Evolutionary conservation across 2,888 invertebrate genomes (phyloP).

Genomic region (Hirtodrosophila cameraria): DNA sequence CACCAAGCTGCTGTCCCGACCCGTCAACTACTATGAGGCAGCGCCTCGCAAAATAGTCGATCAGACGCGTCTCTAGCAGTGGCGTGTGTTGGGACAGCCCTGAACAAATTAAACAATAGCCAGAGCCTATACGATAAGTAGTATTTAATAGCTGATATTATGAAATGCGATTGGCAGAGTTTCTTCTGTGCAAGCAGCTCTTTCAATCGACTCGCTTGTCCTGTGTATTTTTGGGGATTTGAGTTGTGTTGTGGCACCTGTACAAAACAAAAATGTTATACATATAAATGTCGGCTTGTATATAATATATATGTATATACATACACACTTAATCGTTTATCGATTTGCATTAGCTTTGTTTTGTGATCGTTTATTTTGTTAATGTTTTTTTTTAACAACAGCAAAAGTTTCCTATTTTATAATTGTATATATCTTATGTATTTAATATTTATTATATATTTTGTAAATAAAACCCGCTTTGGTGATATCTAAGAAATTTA

Average conservation of each 20-base stretch:
- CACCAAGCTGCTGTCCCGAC: conserved; percentile 83
- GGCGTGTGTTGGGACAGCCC: conserved; percentile 38
- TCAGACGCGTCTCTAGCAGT: conserved; percentile 75
- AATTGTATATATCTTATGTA: conserved; percentile 39
- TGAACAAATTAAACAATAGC: conserved; percentile 62
- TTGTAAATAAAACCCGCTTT: conserved; percentile 63
- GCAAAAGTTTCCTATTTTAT: conserved; percentile 12
- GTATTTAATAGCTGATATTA: conserved; percentile 43
- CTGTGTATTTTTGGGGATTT: too few species aligned
- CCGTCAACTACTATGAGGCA: conserved; percentile 82
- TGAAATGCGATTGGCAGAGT: conserved; percentile 5
- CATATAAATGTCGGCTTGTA: conserved; percentile 29
- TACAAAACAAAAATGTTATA: conserved; percentile 36
- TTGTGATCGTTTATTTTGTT: conserved; percentile 43
- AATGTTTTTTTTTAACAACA: too few species aligned
- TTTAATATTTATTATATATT: conserved; percentile 45
- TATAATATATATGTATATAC: conserved; percentile 3
- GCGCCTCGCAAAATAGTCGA: conserved; percentile 65
- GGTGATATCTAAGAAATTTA: conserved; percentile 38
- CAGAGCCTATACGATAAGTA: conserved; percentile 28
- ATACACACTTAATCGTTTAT: not conserved
- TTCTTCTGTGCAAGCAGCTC: conserved; percentile 6
- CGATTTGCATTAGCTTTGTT: conserved; percentile 22
- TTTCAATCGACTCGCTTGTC: conserved; percentile 1
- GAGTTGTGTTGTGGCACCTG: conserved; percentile 21